Conservation (phyloP, 2,797 vertebrate species). For the Remorina albescens region DNA sequence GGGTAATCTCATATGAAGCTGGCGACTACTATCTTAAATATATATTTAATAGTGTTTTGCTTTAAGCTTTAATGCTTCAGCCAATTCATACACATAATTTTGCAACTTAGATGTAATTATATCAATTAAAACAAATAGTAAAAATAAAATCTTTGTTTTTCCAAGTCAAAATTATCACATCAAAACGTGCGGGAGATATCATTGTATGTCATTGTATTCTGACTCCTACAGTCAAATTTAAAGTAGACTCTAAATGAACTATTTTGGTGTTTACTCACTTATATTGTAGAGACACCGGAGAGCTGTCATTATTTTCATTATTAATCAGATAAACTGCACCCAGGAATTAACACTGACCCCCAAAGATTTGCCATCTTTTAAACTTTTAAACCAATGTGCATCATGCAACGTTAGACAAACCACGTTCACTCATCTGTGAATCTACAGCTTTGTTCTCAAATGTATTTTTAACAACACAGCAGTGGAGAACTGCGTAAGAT, state of each 20-base stretch:
- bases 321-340: constrained; percentile 15
- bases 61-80: not conserved
- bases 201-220: not conserved
- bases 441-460: constrained; percentile 1
- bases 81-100: not conserved
- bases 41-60: not conserved
- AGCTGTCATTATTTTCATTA: constrained; percentile 1
- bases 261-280: not conserved
- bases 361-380: constrained; percentile 6
- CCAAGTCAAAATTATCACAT: no score
- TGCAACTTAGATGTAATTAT: not conserved
- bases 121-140: no score
- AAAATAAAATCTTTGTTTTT: not conserved
- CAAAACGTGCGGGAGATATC: not conserved
- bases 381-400: not conserved
- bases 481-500: not conserved
- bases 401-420: constrained; percentile 11
- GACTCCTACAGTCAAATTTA: not conserved
- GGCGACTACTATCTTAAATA: not conserved
- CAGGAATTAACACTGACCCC: not conserved
- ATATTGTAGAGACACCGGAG: not conserved
- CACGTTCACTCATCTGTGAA: not conserved
- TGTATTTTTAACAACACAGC: not conserved
- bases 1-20: not conserved
- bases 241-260: no score